Evolutionary conservation across 2,888 invertebrate genomes (phyloP), one percentile per base, ranked within the genome.

Genomic region (Drosophila maculinotata): DNA sequence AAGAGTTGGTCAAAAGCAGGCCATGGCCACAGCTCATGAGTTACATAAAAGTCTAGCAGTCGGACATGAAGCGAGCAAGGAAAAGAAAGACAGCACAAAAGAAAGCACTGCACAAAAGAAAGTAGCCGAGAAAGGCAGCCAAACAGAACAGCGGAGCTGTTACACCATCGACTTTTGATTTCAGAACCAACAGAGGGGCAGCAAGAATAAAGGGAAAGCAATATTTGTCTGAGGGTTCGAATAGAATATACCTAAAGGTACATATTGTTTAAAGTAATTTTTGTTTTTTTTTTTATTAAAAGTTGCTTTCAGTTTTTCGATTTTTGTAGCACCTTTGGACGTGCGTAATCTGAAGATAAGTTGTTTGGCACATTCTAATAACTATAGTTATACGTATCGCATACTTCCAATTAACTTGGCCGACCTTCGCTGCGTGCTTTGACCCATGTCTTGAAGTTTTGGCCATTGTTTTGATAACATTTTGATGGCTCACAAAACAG

Each of bases 391-490:
- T 36, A 28, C 23, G 20, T 7, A 44, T 23, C n/a, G 23, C 58
- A 38, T 8, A 33, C 44, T 28, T 8, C 38, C 31, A 42, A 41
- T 51, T 52, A 52, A 47, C 25, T 54, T 39, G 12, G 15, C 23
- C 57, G 53, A 82, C 81, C 81, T 81, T 81, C 81, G 25, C 8
- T 56, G 74, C 83, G 81, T 71, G 83, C 79, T 74, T 85, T 85
- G 85, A 81, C 85, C 81, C 70, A 70, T 36, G 48, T 10, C 33
- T 31, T 12, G 38, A 52, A 25, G 38, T 26, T 69, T 62, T 66
- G 49, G 47, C 59, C 59, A 76, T 79, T 76, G 79, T 64, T 76
- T 66, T 59, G 42, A 82, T 76, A 45, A 69, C 42, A 60, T 58
- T 42, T 51, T 38, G 44, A 54, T 58, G 39, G 23, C 48, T 62